These are phyloP conservation scores for Heteronetta atricapilla DNA, from an alignment of 2,113 vertebrate species.

Conservation along the genomic window DNA sequence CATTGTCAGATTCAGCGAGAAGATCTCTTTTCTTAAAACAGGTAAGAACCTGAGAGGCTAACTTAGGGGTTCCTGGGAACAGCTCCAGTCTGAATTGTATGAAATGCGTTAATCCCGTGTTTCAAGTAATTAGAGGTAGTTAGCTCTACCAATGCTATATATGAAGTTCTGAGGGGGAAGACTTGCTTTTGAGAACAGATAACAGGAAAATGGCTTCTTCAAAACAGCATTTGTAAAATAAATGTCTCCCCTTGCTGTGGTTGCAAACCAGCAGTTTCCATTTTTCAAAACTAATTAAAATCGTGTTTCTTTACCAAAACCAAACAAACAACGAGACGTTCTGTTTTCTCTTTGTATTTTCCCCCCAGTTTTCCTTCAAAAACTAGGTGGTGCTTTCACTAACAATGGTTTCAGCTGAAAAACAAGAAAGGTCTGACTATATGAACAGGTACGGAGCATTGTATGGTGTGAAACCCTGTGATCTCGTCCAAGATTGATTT, in stretches of 20 bases:
- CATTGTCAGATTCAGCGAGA: background rate
- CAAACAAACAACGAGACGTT: background rate
- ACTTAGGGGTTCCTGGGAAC: background rate
- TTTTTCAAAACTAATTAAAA: background rate
- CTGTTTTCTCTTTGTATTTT: background rate
- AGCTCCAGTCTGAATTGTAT: background rate
- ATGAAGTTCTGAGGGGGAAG: background rate
- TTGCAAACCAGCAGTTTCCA: background rate
- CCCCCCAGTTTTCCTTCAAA: background rate
- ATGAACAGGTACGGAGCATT: background rate
- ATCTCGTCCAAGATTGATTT: background rate
- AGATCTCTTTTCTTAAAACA: background rate
- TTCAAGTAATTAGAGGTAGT: background rate
- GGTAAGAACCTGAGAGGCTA: background rate
- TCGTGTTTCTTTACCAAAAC: background rate
- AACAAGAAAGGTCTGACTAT: background rate
- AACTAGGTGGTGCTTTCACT: background rate
- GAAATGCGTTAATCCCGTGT: background rate
- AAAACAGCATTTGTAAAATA: background rate
- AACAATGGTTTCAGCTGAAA: background rate
- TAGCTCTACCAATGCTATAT: background rate
- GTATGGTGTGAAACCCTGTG: background rate
- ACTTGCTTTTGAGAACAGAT: background rate
- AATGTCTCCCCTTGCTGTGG: background rate
- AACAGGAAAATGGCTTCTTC: background rate